Evolutionary conservation across 1,140 invertebrate species (phyloP), one percentile per base, ranked within the genome.

Genomic region (Bombyx mandarina): DNA sequence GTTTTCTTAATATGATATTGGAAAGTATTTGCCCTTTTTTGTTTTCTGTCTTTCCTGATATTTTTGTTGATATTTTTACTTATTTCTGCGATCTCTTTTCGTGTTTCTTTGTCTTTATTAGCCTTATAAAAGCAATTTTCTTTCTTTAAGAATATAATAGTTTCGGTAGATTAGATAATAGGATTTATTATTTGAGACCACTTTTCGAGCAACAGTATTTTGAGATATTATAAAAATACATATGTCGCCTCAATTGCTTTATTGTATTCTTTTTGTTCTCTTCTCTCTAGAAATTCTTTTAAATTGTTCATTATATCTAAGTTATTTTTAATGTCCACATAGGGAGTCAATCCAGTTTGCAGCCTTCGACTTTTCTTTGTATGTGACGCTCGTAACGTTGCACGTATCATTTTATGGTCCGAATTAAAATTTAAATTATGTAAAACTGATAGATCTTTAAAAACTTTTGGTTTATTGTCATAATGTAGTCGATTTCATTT

Each of bases 1-100:
- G 63, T 63, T 60, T 56, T 66, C 58, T 58, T 50, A 48, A 61
- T 65, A 51, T 53, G 22, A 5, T 45, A 52, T 50, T 65, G 60
- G 7, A 69, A 35, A 3, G 62, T 69, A 8, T 57, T 53, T 22
- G 6, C 7, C 52, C 61, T 18, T 53, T 59, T 61, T 42, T 12
- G 43, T 62, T 62, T 62, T 35, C 53, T 62, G 4, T 69, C 62
- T 55, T 59, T 66, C n/a, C 62, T 49, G 22, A 66, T 8, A 45
- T 69, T n/a, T 55, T 59, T 44, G 22, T 35, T 64, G 12, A 69
- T 66, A 12, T 44, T 65, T 70, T 66, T 70, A 22, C 64, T 70
- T 63, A 65, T 42, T 63, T 65, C 58, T 48, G 58, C 18, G 48
- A 67, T 65, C 51, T 53, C n/a, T n/a, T n/a, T n/a, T n/a, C n/a